Percentiles rank a stretch among this genome's conserved stretches.
Conservation (phyloP, 2,888 invertebrate genomes). For the Hololepta plana region DNA sequence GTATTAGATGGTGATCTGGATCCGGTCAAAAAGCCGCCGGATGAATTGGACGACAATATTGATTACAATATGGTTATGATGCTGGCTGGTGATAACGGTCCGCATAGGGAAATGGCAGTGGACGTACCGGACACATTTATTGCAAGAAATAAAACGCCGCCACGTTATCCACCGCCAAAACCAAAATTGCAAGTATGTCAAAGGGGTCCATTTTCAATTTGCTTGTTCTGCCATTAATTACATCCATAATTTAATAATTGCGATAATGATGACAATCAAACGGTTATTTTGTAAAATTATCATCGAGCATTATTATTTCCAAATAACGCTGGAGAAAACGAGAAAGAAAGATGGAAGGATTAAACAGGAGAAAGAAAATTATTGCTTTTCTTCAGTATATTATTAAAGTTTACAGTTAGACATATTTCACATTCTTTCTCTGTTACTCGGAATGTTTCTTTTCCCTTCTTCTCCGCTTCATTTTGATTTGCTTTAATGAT, state of each 20-base stretch:
- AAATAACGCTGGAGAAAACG: no score
- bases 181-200: conserved; percentile 40
- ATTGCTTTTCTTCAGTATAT: no score
- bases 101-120: conserved; percentile 94
- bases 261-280: conserved; percentile 1
- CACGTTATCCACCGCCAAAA: conserved; percentile 72
- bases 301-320: no score
- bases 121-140: conserved; percentile 93
- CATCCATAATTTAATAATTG: background rate
- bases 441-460: no score
- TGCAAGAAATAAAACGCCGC: conserved; percentile 78
- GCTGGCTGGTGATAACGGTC: conserved; percentile 81
- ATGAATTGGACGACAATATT: conserved; percentile 26
- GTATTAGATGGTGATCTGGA: conserved; percentile 59
- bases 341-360: no score
- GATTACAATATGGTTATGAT: conserved; percentile 63
- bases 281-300: no score
- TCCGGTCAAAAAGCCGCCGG: conserved; percentile 38
- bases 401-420: no score
- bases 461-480: no score
- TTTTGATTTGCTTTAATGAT: no score
- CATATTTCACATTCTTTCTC: no score
- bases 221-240: background rate
- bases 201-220: no score
- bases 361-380: no score